These are phyloP conservation scores for Pomacea canaliculata DNA, from an alignment of 2,888 invertebrate genomes.

Conservation along the genomic window DNA sequence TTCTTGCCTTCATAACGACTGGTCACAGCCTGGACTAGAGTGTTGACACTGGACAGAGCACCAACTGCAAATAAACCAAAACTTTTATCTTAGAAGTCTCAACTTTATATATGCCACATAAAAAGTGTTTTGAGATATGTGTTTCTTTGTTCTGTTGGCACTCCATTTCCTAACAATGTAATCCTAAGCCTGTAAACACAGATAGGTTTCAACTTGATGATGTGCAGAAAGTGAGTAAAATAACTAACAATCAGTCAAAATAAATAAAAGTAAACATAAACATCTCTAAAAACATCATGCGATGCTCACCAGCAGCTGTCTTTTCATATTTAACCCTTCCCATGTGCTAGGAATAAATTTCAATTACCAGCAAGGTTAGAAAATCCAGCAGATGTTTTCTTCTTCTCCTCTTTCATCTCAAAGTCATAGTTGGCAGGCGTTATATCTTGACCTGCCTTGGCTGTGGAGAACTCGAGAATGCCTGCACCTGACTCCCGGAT, in stretches of 20 bases:
- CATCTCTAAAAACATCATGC: no score
- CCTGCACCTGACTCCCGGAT: conserved; percentile 69
- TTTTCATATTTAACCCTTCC: background rate
- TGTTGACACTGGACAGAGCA: conserved; percentile 62
- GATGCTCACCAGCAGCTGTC: background rate
- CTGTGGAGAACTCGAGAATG: conserved; percentile 84
- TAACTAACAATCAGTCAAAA: no score
- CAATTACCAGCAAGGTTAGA: conserved; percentile 56
- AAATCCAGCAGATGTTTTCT: conserved; percentile 50
- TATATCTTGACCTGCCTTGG: conserved; percentile 88
- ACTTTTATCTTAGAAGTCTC: background rate
- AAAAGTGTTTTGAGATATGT: background rate
- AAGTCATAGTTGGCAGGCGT: conserved; percentile 84
- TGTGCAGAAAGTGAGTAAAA: no score
- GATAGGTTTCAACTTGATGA: no score
- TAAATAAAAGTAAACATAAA: no score
- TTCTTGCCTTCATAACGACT: conserved; percentile 51
- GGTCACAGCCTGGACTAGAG: conserved; percentile 60
- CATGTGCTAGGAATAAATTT: background rate
- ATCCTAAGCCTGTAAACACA: no score
- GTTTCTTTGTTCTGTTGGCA: background rate
- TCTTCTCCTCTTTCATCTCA: conserved; percentile 51
- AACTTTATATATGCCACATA: background rate
- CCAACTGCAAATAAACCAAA: conserved; percentile 43
- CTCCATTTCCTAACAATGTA: no score